Percentiles rank a stretch among this genome's conserved stretches.
Evolutionary conservation across 2,113 vertebrate genomes (phyloP).

Genomic region (Cacatua alba): DNA sequence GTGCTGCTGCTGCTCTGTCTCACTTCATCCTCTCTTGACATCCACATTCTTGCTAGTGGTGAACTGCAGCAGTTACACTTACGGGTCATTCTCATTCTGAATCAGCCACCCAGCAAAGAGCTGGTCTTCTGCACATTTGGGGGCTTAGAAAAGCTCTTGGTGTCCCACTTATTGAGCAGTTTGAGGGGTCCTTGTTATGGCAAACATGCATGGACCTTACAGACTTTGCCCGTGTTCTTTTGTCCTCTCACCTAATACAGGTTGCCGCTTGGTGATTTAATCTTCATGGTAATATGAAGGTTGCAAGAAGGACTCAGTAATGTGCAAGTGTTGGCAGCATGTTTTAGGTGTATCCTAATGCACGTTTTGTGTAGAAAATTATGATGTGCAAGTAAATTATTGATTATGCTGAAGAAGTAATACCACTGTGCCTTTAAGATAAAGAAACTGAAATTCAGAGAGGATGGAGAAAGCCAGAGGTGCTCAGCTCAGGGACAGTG

Average conservation of each 20-base stretch:
- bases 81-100: neutral
- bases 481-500: neutral
- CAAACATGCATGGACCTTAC: rapidly evolving
- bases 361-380: neutral
- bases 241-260: neutral
- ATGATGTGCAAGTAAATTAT: no score
- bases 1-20: neutral
- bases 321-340: neutral
- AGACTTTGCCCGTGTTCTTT: neutral
- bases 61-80: neutral
- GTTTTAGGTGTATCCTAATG: neutral
- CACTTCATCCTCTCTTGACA: neutral
- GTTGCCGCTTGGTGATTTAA: neutral
- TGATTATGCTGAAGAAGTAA: neutral
- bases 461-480: neutral
- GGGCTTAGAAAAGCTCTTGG: neutral
- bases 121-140: neutral
- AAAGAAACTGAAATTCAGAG: neutral
- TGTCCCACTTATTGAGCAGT: neutral
- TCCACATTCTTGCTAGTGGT: neutral
- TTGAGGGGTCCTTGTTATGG: neutral
- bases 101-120: rapidly evolving
- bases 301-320: neutral
- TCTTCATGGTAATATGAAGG: neutral
- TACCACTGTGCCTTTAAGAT: neutral